Conservation (phyloP, 2,888 invertebrate genomes). For the Ecdyonurus torrentis region DNA sequence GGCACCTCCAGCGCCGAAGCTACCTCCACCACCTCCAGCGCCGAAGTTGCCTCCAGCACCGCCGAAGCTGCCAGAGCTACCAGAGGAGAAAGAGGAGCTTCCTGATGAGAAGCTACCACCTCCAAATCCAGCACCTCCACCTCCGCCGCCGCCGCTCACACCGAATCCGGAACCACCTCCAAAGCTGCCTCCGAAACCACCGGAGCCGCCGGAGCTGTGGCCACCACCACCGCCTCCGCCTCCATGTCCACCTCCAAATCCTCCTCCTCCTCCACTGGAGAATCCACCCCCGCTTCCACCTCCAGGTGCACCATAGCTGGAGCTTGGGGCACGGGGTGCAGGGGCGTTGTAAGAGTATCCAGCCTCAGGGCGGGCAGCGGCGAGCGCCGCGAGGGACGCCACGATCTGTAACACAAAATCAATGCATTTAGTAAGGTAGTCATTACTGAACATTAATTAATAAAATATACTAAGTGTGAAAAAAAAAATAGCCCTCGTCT, state of each 20-base stretch:
- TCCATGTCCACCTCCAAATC: conserved; percentile 12
- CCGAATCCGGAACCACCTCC: conserved; percentile 14
- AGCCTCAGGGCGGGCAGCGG: conserved; percentile 17
- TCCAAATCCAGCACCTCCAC: not conserved
- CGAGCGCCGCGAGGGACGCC: conserved; percentile 17
- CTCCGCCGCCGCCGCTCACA: conserved; percentile 1
- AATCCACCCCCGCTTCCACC: conserved; percentile 12
- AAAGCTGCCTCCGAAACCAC: conserved; percentile 13
- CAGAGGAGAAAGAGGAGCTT: conserved; percentile 20
- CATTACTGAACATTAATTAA: not conserved
- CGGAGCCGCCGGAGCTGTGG: conserved; percentile 16
- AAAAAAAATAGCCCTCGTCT: too few relatives aligned
- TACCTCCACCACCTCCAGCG: conserved; percentile 10
- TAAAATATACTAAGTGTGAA: too few relatives aligned
- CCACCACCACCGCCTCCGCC: conserved; percentile 16
- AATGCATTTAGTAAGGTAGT: too few relatives aligned
- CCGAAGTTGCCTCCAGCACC: conserved; percentile 7
- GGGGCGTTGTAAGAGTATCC: conserved; percentile 5
- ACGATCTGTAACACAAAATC: conserved; percentile 18
- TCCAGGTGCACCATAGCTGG: conserved; percentile 13
- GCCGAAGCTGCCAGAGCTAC: conserved; percentile 21
- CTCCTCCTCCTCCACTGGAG: conserved; percentile 6
- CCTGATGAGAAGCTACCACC: conserved; percentile 19
- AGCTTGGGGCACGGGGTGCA: conserved; percentile 9
- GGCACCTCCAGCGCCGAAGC: conserved; percentile 9